phyloP scores from a whole-genome alignment of 2,113 vertebrate genomes.

The Ochotona curzoniae region DNA sequence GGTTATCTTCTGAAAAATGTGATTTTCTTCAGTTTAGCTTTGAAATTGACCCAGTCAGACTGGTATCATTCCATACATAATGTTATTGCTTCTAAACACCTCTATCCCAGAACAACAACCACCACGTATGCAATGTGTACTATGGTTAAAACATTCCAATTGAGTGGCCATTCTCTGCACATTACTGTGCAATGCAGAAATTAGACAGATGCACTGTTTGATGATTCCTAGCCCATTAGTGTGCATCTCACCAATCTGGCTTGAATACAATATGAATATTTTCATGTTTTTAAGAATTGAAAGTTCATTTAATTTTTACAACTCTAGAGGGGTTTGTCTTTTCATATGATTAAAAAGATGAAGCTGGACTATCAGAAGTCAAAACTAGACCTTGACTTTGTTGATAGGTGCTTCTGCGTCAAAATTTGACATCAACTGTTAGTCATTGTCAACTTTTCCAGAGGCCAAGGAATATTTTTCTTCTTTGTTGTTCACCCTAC shows the following conservation, averaged over 20 bases:
- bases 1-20: background rate
- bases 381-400: background rate
- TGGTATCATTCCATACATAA: background rate
- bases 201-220: background rate
- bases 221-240: background rate
- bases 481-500: too few species aligned
- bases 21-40: background rate
- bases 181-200: background rate
- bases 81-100: background rate
- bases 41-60: background rate
- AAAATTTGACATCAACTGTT: background rate
- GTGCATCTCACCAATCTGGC: background rate
- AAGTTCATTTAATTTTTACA: background rate
- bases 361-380: background rate
- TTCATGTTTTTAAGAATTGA: conserved; percentile 22
- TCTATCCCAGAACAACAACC: too few species aligned
- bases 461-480: background rate
- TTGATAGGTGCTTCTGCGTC: background rate
- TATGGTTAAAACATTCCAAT: background rate
- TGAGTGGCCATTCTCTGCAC: background rate
- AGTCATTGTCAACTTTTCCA: background rate
- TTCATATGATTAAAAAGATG: background rate
- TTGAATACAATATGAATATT: background rate
- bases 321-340: background rate
- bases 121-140: rapidly evolving